Evolutionary conservation across 2,797 vertebrate genomes (phyloP), one percentile per base, ranked within the genome.

Genomic region (Prunella strophiata): DNA sequence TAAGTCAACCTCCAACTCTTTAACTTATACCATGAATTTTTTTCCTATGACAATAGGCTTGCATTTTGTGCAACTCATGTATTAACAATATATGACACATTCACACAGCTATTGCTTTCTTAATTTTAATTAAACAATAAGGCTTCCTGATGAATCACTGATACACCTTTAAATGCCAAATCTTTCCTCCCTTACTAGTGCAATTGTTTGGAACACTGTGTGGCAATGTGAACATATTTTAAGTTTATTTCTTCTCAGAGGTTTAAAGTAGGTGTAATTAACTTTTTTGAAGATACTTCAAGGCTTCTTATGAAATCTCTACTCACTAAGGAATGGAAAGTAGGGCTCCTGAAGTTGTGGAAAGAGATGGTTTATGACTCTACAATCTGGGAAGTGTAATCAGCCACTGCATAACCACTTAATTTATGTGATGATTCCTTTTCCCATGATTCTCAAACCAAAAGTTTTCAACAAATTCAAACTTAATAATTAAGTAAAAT

Each of bases 21-120:
- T 2, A 7, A 38, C 1, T 51, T 58, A 8, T 2, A 54, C 11
- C 2, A 16, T 58, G 13, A 62, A 10, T 0, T 3, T 15, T 70
- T 34, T 61, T 40, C 11, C 16, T 26, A 3, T 48, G 42, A 74
- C 2, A 47, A 12, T 4, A 66, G 16, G 61, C 22, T 55, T 51
- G 11, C 7, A 76, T 76, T 80, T 87, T 84, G 55, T 72, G 23
- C 17, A 42, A 29, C 13, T 47, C 45, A 15, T 51, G 10, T 55
- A 15, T 22, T 43, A 78, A 40, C 4, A 30, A 57, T 50, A 21
- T 17, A 84, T 50, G 17, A 50, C 20, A 34, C 9, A 65, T 55
- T 20, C 42, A 55, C 34, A 65, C 75, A 75, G 12, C 16, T n/a
- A 57, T 45, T 42, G 2, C 23, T 83, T 34, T 79, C 18, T 32